Evolutionary conservation across 2,797 vertebrate species (phyloP), one percentile per base, ranked within the genome.

Genomic region (Brotula barbata): DNA sequence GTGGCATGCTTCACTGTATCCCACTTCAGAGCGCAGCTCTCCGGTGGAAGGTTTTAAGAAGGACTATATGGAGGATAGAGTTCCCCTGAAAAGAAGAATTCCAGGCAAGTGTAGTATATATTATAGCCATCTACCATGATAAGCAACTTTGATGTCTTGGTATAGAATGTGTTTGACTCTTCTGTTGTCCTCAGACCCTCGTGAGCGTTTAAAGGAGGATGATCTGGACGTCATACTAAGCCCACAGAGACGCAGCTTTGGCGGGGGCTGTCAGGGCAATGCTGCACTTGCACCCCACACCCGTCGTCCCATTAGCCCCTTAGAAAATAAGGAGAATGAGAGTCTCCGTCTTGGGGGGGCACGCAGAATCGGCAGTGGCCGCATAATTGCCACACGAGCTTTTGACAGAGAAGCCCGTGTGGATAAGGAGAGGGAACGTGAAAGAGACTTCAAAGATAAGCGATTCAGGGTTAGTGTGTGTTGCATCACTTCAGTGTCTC

Each of bases 1-100:
- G 89, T 99, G 97, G 97, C 96, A 98, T 68, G 95, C 96, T 1
- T 99, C 96, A 46, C 86, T 97, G 62, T 98, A 98, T 83, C 95
- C 96, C 3, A 88, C 80, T 53, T 97, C 96, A 55, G 97, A 93
- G 65, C 90, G 94, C 59, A 95, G 85, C 80, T 95, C 96, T 45
- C 95, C 95, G 1, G 90, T 93, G 58, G 96, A 98, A 80, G 90
- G 88, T 70, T 93, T 94, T 83, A 98, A 95, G 80, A 97, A 95
- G 81, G 96, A 98, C 33, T 83, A 91, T 78, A 87, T 92, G 74
- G 89, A 93, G 10, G 97, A 99, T 19, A 89, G 94, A 71, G 89
- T 92, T 78, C 91, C 93, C 53, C 87, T 97, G 39, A 95, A 96
- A 82, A 93, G 96, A 59, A 95, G 93, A 88, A 93, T 98, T 89